phyloP scores from a whole-genome alignment of 1,140 invertebrate genomes.

The Proales similis region DNA sequence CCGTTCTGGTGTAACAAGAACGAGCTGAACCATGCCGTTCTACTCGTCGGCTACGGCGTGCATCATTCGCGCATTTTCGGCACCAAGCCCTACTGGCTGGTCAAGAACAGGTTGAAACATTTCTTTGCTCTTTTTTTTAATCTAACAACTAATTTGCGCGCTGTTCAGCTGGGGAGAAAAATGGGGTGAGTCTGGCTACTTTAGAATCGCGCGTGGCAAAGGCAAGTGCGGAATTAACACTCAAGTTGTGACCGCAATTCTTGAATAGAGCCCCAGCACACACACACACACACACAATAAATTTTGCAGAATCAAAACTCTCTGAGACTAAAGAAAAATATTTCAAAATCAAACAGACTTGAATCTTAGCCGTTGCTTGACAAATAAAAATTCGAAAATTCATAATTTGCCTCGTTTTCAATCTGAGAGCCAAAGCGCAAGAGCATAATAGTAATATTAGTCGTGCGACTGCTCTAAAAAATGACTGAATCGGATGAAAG shows the following conservation, averaged over 20 bases:
- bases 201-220: conserved; percentile 43
- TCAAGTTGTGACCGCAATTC: conserved; percentile 44
- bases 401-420: too few relatives aligned
- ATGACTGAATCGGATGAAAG: too few relatives aligned
- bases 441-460: too few relatives aligned
- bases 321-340: too few relatives aligned
- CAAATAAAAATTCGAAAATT: too few relatives aligned
- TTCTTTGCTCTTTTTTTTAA: not conserved
- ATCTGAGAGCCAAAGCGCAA: too few relatives aligned
- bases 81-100: conserved; percentile 45
- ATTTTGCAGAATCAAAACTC: too few relatives aligned
- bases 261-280: conserved; percentile 31
- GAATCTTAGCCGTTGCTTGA: too few relatives aligned
- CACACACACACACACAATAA: too few relatives aligned
- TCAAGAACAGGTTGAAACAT: conserved; percentile 42
- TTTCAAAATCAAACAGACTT: too few relatives aligned
- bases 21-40: conserved; percentile 45
- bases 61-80: too few relatives aligned
- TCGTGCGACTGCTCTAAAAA: too few relatives aligned
- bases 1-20: conserved; percentile 54
- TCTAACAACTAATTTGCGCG: not conserved
- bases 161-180: conserved; percentile 44
- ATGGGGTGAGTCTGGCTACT: conserved; percentile 48
- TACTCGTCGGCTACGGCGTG: conserved; percentile 47
- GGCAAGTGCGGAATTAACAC: conserved; percentile 48